Conservation (phyloP, 2,113 vertebrate species). For the Esox niger region DNA sequence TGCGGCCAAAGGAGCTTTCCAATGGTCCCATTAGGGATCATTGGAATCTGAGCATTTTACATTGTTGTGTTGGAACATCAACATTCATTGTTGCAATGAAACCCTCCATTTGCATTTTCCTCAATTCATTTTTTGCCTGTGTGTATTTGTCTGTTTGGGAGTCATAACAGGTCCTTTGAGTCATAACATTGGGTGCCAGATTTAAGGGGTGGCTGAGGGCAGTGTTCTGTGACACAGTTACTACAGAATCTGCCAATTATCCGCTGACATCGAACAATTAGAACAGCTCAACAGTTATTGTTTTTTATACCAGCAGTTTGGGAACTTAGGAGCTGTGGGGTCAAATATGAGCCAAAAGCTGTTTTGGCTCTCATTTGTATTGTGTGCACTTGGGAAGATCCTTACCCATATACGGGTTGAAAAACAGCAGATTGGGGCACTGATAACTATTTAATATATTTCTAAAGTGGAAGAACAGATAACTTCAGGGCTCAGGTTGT, state of each 20-base stretch:
- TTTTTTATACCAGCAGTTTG: not conserved
- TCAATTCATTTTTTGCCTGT: slow-evolving; percentile 18
- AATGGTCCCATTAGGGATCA: slow-evolving; percentile 14
- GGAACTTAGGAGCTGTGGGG: not conserved
- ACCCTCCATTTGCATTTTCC: not conserved
- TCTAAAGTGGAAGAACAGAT: too few relatives aligned
- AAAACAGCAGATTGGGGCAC: too few relatives aligned
- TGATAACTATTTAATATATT: too few relatives aligned
- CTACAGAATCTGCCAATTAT: slow-evolving; percentile 25
- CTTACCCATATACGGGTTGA: too few relatives aligned
- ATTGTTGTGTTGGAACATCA: slow-evolving; percentile 29
- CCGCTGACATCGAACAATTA: slow-evolving; percentile 3
- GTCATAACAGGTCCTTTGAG: not conserved
- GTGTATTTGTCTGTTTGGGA: not conserved
- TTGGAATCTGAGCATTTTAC: slow-evolving; percentile 1
- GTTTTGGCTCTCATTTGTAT: not conserved
- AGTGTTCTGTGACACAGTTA: not conserved
- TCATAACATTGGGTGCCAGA: slow-evolving; percentile 1
- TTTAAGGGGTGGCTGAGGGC: slow-evolving; percentile 12
- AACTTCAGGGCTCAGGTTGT: too few relatives aligned
- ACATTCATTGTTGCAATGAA: slow-evolving; percentile 34
- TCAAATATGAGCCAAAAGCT: not conserved
- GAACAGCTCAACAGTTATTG: not conserved
- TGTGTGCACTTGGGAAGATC: too few relatives aligned
- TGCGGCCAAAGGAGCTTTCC: slow-evolving; percentile 16